Base-by-base conservation (phyloP, 2,113 vertebrate genomes). In the Geothlypis trichas region DNA sequence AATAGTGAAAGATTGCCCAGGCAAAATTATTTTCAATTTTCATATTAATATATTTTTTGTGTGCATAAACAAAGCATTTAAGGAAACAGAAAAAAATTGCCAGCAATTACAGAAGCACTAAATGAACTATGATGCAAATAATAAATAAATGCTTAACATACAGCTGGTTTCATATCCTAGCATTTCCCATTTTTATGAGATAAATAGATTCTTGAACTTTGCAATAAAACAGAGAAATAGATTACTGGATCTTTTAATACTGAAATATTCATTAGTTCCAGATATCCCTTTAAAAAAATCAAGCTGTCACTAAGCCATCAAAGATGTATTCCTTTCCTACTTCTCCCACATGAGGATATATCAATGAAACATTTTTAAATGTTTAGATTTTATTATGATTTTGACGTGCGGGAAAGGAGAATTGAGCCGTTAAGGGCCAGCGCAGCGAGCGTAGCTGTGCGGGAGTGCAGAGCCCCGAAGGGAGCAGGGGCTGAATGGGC, bases 391-490 rank as follows among this genome's bases (percentile, higher is more conserved):
- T 5, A 9, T 9, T 9, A 28, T 1, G 4, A 20, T 62, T 44
- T 31, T 57, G 44, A 33, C 7, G 7, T 14, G 17, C 0, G 0
- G 47, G 19, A 75, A 57, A 2, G 5, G 51, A 74, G 26, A 5
- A 13, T 35, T 2, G 71, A 65, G 41, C 49, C 20, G 8, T 7
- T 18, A 11, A 15, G n/a, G n/a, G 35, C 5, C 21, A 22, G n/a
- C 13, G 0, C 11, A 15, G 41, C 0, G 0, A n/a, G 31, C 1
- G 28, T 0, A 33, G 37, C 46, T 2, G 1, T 1, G 31, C 24
- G 24, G 55, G 58, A 87, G 18, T 0, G 65, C 1, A 10, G 41
- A 13, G 24, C 61, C 31, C 67, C 5, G 31, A 7, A 28, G 44
- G 67, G 62, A 52, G 39, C 30, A 3, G 3, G 59, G 19, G 46